These are phyloP conservation scores for Itoplectis maculator DNA, from an alignment of 2,888 invertebrate genomes.

Conservation along the genomic window DNA sequence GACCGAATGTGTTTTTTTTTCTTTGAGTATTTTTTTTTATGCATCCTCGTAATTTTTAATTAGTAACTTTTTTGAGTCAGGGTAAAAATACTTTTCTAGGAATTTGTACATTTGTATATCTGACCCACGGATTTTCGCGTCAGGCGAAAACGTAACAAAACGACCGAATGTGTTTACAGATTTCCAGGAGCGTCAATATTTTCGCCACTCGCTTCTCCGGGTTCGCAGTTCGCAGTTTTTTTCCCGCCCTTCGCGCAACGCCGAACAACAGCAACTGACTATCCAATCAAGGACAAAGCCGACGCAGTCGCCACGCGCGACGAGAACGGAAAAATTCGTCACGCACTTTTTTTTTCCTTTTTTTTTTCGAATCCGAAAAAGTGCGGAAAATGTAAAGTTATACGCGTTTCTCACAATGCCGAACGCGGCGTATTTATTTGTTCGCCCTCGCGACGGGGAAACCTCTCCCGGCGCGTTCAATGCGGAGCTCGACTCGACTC, in stretches of 20 bases:
- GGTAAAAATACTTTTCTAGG: no score
- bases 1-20: no score
- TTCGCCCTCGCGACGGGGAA: conserved; percentile 1
- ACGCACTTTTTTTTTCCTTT: conserved; percentile 22
- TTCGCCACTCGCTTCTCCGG: neutral
- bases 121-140: no score
- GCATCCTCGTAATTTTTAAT: no score
- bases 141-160: no score
- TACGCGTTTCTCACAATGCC: conserved; percentile 11
- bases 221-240: neutral
- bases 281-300: neutral
- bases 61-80: no score
- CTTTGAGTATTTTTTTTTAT: no score
- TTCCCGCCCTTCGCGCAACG: no score
- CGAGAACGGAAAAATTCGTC: conserved; percentile 4
- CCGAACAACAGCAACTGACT: neutral
- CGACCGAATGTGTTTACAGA: no score
- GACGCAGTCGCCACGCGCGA: neutral
- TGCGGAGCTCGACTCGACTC: neutral
- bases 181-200: no score
- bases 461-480: conserved; percentile 9
- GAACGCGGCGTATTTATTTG: conserved; percentile 1
- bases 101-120: no score
- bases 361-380: conserved; percentile 39
- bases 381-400: conserved; percentile 27